Conservation (phyloP, 1,140 invertebrate genomes). For the Lanistes nyassanus region DNA sequence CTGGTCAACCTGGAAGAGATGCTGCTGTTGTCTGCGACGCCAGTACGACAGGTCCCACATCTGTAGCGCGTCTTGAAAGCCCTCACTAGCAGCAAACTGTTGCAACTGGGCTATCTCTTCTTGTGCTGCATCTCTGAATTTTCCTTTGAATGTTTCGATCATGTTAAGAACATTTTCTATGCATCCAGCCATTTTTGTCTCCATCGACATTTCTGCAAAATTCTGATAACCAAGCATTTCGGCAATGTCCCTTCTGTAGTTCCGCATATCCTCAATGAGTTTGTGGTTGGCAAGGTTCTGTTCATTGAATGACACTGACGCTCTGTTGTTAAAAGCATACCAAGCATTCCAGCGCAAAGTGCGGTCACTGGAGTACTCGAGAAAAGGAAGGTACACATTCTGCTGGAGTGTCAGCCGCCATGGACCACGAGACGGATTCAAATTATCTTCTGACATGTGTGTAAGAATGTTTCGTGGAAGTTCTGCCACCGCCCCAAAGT, state of each 20-base stretch:
- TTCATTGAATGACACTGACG: slow-evolving; percentile 68
- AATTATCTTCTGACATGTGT: slow-evolving; percentile 25
- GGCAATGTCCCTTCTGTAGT: slow-evolving; percentile 76
- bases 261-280: slow-evolving; percentile 81
- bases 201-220: slow-evolving; percentile 88
- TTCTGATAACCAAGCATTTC: slow-evolving; percentile 81
- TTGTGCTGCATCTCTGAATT: slow-evolving; percentile 76
- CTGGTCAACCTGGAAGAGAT: slow-evolving; percentile 76
- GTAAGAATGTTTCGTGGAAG: slow-evolving; percentile 14
- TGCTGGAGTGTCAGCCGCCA: slow-evolving; percentile 76
- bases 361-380: slow-evolving; percentile 85
- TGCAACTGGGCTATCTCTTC: slow-evolving; percentile 79
- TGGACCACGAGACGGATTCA: slow-evolving; percentile 68
- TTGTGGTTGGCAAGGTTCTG: slow-evolving; percentile 74
- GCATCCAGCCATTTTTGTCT: slow-evolving; percentile 91
- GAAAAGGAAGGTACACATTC: slow-evolving; percentile 76
- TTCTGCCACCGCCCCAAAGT: slow-evolving; percentile 20
- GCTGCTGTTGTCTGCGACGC: slow-evolving; percentile 74
- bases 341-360: slow-evolving; percentile 83
- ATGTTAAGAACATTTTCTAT: slow-evolving; percentile 81
- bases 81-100: slow-evolving; percentile 79
- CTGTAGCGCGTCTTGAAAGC: slow-evolving; percentile 77
- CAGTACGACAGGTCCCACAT: slow-evolving; percentile 90
- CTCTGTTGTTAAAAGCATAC: slow-evolving; percentile 78
- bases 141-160: slow-evolving; percentile 70